phyloP scores from a whole-genome alignment of 1,140 invertebrate genomes.

The Zaprionus gabonicus region DNA sequence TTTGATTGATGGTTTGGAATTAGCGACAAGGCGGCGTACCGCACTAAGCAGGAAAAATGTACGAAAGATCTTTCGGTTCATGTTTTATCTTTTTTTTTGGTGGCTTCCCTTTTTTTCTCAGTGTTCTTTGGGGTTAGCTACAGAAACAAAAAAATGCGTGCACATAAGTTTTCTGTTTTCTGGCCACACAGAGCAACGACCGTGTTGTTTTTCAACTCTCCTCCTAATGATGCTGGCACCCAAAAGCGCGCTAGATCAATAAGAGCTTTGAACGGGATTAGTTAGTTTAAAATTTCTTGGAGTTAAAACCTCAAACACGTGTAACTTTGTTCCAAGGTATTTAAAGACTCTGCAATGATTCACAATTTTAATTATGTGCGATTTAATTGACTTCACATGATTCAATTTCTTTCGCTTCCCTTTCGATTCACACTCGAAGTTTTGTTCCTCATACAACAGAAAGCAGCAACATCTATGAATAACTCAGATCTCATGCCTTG shows the following conservation, averaged over 20 bases:
- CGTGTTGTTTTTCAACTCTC: neutral
- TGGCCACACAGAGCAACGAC: conserved; percentile 57
- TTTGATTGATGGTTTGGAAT: conserved; percentile 79
- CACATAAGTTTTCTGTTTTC: conserved; percentile 71
- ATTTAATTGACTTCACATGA: conserved; percentile 1
- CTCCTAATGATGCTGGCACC: conserved; percentile 58
- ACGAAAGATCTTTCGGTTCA: conserved; percentile 38
- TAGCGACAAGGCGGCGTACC: conserved; percentile 65
- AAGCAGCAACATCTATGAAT: conserved; percentile 24
- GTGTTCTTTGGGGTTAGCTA: conserved; percentile 17
- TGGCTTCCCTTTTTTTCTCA: conserved; percentile 24
- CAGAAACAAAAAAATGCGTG: conserved; percentile 45
- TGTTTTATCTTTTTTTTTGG: conserved; percentile 14
- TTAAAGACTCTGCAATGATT: neutral
- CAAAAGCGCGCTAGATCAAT: conserved; percentile 34
- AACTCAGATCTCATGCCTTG: conserved; percentile 15
- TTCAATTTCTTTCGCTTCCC: neutral
- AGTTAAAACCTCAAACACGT: neutral
- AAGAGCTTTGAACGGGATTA: neutral
- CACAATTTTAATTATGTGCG: neutral
- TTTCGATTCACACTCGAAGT: neutral
- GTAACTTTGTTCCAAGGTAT: neutral
- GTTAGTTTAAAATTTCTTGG: neutral
- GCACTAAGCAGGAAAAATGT: conserved; percentile 52
- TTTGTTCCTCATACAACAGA: neutral